These are phyloP conservation scores for Drosophila colorata DNA, from an alignment of 2,888 invertebrate species.

Conservation along the genomic window DNA sequence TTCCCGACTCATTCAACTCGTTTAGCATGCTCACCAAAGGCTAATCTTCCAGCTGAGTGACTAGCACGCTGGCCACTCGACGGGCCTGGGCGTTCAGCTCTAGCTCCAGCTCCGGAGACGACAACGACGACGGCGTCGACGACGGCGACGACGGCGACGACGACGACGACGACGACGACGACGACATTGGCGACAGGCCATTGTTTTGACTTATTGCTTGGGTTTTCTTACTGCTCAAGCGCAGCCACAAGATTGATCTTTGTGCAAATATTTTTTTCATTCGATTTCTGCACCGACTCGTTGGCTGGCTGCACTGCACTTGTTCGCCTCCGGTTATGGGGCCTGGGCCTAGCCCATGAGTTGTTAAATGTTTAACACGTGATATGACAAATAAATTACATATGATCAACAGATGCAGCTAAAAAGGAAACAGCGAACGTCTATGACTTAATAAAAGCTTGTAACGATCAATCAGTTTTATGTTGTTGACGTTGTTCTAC, in stretches of 20 bases:
- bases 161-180: slow-evolving; percentile 31
- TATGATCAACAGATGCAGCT: slow-evolving; percentile 72
- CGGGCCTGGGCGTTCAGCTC: slow-evolving; percentile 1
- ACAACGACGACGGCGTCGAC: too few relatives aligned
- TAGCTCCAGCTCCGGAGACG: slow-evolving; percentile 10
- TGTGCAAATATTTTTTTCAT: slow-evolving; percentile 65
- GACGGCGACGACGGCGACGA: slow-evolving; percentile 12
- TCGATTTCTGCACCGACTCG: slow-evolving; percentile 64
- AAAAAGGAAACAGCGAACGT: slow-evolving; percentile 42
- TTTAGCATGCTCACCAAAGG: slow-evolving; percentile 69
- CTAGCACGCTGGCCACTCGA: slow-evolving; percentile 43
- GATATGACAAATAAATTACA: slow-evolving; percentile 85
- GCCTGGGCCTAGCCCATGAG: slow-evolving; percentile 73
- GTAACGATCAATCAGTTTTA: slow-evolving; percentile 76
- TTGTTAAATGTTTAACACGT: slow-evolving; percentile 85
- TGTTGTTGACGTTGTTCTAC: slow-evolving; percentile 66
- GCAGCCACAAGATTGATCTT: slow-evolving; percentile 69
- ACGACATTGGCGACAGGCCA: slow-evolving; percentile 77
- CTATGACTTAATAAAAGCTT: slow-evolving; percentile 80
- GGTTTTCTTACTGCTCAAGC: slow-evolving; percentile 47
- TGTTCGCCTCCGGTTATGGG: slow-evolving; percentile 60
- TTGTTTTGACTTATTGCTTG: slow-evolving; percentile 79
- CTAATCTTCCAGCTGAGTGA: slow-evolving; percentile 68
- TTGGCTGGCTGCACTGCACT: slow-evolving; percentile 53
- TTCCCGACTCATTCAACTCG: slow-evolving; percentile 82